A percentile compares a stretch with the other conserved stretches of the same genome.
These are phyloP conservation scores for Brachyrhaphis roseni DNA, from an alignment of 2,797 vertebrate species.

Conservation along the genomic window DNA sequence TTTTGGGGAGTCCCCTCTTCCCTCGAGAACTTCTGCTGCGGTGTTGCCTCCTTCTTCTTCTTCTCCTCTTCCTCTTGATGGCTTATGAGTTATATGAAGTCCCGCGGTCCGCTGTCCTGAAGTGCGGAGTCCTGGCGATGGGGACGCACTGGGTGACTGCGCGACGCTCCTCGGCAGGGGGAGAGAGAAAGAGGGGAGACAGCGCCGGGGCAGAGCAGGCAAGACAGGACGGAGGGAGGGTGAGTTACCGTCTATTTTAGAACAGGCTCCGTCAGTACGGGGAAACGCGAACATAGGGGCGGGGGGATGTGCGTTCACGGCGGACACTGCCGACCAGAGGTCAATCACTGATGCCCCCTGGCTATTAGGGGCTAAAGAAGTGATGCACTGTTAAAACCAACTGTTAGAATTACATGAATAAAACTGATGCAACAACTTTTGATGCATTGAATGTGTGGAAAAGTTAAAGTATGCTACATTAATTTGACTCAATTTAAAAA, in stretches of 20 bases:
- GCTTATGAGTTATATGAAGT: constrained; percentile 33
- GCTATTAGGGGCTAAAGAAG: background rate
- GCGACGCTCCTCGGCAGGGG: constrained; percentile 56
- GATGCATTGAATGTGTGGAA: too few relatives aligned
- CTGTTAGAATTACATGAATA: background rate
- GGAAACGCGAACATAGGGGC: constrained; percentile 53
- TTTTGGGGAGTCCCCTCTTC: constrained; percentile 67
- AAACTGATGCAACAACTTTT: background rate
- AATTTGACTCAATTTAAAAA: background rate
- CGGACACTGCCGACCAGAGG: background rate
- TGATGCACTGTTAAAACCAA: background rate
- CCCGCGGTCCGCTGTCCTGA: constrained; percentile 47
- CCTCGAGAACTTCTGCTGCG: constrained; percentile 41
- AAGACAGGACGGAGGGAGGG: constrained; percentile 21
- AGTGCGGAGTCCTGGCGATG: constrained; percentile 54
- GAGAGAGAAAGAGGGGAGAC: constrained; percentile 52
- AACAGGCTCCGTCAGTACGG: constrained; percentile 62
- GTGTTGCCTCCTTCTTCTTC: background rate
- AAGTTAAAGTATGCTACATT: background rate
- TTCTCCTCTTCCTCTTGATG: constrained; percentile 1
- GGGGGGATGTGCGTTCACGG: background rate
- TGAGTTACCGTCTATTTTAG: constrained; percentile 79
- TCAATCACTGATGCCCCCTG: background rate
- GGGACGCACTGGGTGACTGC: constrained; percentile 61
- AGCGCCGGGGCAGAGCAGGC: constrained; percentile 26